Base-by-base conservation (phyloP, 2,888 invertebrate species). In the Adelognathus sp. region DNA sequence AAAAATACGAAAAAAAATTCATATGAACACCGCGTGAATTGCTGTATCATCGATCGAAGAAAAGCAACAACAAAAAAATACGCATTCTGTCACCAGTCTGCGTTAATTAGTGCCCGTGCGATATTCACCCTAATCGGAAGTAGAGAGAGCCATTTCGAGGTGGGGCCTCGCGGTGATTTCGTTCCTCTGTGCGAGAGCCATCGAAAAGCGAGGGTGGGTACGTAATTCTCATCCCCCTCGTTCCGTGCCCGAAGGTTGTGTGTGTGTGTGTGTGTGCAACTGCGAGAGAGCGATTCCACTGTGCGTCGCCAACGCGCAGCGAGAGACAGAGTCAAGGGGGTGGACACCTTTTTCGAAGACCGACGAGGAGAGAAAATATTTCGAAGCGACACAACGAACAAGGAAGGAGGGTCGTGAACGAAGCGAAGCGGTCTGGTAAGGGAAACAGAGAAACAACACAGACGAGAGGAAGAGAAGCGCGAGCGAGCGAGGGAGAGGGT, bases 401-500 rank as follows among this genome's bases (percentile, higher is more conserved):
- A 50, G 11, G 11, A 4, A 3, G 21, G 50, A n/a, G 24, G 11
- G 6, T 24, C 4, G 18, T 9, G 56, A 11, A 18, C 16, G 60
- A 11, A 11, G 21, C 46, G 11, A 50, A 11, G n/a, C n/a, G n/a
- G n/a, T n/a, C n/a, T n/a, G 24, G 33, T 24, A 27, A 46, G 50
- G 33, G 31, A 61, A 44, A 61, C 41, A 44, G 67, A 29, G 60
- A 61, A 52, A 63, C 36, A 61, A 70, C 66, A 27, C 29, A 74
- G 36, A 18, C 31, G 24, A 41, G 29, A 27, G 33, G 33, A 50
- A 18, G 11, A 31, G 27, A 36, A 50, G 76, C 21, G 66, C 46
- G 39, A 71, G 27, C 21, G 72, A 39, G 46, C 44, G 76, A 79
- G 60, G 36, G 73, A 76, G 76, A 79, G 60, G 69, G 54, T 11